Percentiles rank a stretch among this genome's conserved stretches.
phyloP scores from a whole-genome alignment of 2,797 vertebrate genomes.

The Pangasius krempfi region DNA sequence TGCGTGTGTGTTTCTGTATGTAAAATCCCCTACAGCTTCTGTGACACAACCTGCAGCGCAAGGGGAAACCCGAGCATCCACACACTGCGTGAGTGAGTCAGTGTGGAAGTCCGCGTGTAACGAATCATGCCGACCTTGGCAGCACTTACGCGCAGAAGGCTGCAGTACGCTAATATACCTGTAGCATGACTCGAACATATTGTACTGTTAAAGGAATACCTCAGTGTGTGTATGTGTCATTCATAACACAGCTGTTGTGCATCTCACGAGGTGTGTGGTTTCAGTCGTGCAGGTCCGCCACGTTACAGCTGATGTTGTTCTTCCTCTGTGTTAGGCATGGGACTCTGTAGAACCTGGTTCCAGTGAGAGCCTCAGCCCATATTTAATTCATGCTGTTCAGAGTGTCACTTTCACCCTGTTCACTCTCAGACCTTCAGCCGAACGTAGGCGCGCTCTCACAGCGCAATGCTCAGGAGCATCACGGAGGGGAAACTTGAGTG shows the following conservation, averaged over 20 bases:
- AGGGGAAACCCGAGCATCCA: slow-evolving; percentile 54
- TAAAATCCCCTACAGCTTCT: slow-evolving; percentile 55
- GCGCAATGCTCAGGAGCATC: background rate
- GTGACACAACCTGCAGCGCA: too few species aligned
- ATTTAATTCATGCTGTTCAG: slow-evolving; percentile 4
- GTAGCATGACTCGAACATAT: background rate
- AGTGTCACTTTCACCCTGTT: slow-evolving; percentile 16
- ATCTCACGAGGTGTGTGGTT: background rate
- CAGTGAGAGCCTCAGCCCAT: background rate
- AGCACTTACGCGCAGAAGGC: background rate
- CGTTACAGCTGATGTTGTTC: background rate
- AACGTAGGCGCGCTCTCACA: background rate
- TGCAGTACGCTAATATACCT: background rate
- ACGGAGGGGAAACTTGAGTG: background rate
- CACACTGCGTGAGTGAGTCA: background rate
- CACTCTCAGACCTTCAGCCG: background rate
- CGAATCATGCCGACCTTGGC: background rate
- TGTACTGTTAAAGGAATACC: background rate
- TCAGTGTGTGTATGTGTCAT: background rate
- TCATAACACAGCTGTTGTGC: background rate
- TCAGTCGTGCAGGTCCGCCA: background rate
- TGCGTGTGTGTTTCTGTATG: slow-evolving; percentile 8
- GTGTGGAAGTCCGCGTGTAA: slow-evolving; percentile 4
- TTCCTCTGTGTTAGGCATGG: background rate
- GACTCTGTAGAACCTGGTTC: background rate